These are phyloP conservation scores for Elegia similella DNA, from an alignment of 2,888 invertebrate genomes.

Conservation along the genomic window DNA sequence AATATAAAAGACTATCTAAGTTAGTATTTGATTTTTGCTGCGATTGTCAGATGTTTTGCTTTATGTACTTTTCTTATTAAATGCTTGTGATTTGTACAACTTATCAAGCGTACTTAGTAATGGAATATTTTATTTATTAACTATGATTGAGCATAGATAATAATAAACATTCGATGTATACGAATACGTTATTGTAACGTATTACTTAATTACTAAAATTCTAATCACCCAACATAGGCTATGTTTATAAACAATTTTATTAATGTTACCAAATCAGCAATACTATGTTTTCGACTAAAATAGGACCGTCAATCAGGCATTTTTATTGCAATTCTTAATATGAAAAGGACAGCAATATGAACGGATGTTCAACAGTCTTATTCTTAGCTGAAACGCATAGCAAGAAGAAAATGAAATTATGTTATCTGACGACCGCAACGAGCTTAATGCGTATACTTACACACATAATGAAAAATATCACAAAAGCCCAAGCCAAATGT, in stretches of 20 bases:
- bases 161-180: neutral
- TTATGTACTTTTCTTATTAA: slow-evolving; percentile 34
- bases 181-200: neutral
- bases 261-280: neutral
- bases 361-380: too few species aligned
- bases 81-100: slow-evolving; percentile 62
- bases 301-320: too few species aligned
- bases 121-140: neutral
- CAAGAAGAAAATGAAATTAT: slow-evolving; percentile 1
- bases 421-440: slow-evolving; percentile 66
- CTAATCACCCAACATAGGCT: neutral
- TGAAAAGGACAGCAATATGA: too few species aligned
- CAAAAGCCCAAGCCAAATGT: slow-evolving; percentile 72
- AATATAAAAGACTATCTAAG: slow-evolving; percentile 35
- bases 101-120: slow-evolving; percentile 19
- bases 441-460: slow-evolving; percentile 62
- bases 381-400: too few species aligned
- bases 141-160: slow-evolving; percentile 8
- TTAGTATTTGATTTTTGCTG: slow-evolving; percentile 44
- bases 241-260: neutral
- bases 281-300: neutral
- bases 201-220: neutral
- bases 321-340: too few species aligned
- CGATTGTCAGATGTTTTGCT: slow-evolving; percentile 58
- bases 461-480: slow-evolving; percentile 66